These are phyloP conservation scores for Darwinula stevensoni DNA, from an alignment of 2,888 invertebrate species.

Conservation along the genomic window DNA sequence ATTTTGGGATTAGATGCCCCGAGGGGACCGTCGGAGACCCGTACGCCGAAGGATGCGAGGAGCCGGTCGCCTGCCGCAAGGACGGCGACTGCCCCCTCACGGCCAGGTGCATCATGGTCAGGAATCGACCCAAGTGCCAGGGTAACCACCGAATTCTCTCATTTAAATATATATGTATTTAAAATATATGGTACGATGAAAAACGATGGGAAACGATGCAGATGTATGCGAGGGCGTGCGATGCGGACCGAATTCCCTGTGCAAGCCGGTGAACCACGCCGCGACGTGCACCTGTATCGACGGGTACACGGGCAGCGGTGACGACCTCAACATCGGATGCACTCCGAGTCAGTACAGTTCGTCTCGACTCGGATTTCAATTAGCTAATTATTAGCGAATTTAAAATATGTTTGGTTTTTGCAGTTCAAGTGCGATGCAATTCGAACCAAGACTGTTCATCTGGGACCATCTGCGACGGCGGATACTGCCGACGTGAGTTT, in stretches of 20 bases:
- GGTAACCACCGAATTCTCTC: slow-evolving; percentile 6
- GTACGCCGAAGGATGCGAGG: slow-evolving; percentile 46
- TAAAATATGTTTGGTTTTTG: neutral
- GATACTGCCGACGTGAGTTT: slow-evolving; percentile 43
- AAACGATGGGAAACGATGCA: too few species aligned
- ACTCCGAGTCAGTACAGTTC: neutral
- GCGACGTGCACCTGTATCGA: slow-evolving; percentile 11
- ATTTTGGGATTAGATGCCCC: slow-evolving; percentile 24
- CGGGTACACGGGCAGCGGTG: slow-evolving; percentile 7
- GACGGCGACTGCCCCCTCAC: slow-evolving; percentile 49
- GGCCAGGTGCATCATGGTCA: slow-evolving; percentile 39
- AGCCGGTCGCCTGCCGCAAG: slow-evolving; percentile 45
- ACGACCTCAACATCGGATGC: neutral
- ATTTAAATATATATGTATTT: too few species aligned
- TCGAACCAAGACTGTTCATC: slow-evolving; percentile 38
- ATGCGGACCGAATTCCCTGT: slow-evolving; percentile 60
- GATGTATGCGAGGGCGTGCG: slow-evolving; percentile 44
- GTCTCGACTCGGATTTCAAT: too few species aligned
- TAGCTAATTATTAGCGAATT: neutral
- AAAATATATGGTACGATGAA: too few species aligned
- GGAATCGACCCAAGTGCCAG: slow-evolving; percentile 47
- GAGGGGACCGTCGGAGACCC: slow-evolving; percentile 52
- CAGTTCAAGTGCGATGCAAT: slow-evolving; percentile 21
- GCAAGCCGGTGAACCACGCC: slow-evolving; percentile 36
- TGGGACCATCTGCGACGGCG: slow-evolving; percentile 50